Conservation (phyloP, 2,797 vertebrate genomes). For the Synaphobranchus kaupii region DNA sequence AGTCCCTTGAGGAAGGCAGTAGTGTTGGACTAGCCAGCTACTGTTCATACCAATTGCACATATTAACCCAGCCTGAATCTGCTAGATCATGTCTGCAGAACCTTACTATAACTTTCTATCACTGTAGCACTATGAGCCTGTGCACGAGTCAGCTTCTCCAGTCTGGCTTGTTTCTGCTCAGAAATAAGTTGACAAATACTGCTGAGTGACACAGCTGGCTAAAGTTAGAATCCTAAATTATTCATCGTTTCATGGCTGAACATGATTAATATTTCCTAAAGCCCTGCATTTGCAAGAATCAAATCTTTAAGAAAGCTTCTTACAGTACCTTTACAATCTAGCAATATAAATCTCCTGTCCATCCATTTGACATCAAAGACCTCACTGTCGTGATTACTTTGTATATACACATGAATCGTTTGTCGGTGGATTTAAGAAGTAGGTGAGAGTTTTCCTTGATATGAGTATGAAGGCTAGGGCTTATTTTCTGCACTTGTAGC, state of each 20-base stretch:
- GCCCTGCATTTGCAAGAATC: conserved; percentile 37
- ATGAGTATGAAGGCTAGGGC: not conserved
- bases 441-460: not conserved
- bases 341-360: conserved; percentile 42
- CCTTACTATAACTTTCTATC: not conserved
- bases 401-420: not conserved
- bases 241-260: conserved; percentile 45
- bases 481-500: not conserved
- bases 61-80: not conserved
- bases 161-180: conserved; percentile 35
- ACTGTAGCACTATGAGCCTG: not conserved
- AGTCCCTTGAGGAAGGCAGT: not conserved
- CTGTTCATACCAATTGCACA: not conserved
- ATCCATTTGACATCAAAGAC: conserved; percentile 28
- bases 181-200: conserved; percentile 39
- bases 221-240: conserved; percentile 41
- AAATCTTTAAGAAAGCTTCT: conserved; percentile 49
- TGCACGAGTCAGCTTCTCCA: conserved; percentile 19
- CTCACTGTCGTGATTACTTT: not conserved
- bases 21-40: not conserved
- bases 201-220: conserved; percentile 34
- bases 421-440: not conserved
- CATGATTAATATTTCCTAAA: conserved; percentile 46
- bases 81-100: not conserved
- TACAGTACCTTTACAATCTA: conserved; percentile 45